Evolutionary conservation across 2,797 vertebrate species (phyloP).

Genomic region (Scomberomorus guttatus): DNA sequence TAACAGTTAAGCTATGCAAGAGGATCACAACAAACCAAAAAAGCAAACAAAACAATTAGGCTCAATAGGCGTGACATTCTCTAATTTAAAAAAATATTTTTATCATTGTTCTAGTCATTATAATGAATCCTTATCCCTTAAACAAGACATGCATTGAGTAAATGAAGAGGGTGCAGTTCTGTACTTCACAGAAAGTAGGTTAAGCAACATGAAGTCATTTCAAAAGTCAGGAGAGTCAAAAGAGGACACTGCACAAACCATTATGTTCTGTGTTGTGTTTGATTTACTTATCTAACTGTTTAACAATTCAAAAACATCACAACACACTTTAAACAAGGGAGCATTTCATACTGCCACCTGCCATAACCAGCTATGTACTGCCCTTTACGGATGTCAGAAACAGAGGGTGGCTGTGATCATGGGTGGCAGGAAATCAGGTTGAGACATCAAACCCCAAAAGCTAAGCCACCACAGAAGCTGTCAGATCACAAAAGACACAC

Average conservation of each 20-base stretch:
- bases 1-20: not conserved
- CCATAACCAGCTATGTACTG: conserved; percentile 40
- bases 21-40: not conserved
- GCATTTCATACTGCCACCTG: conserved; percentile 38
- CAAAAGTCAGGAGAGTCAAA: conserved; percentile 36
- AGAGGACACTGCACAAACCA: conserved; percentile 32
- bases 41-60: conserved; percentile 4
- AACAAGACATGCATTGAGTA: not conserved
- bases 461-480: conserved; percentile 50
- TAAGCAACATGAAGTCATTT: conserved; percentile 50
- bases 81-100: not conserved
- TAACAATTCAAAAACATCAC: conserved; percentile 15
- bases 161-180: conserved; percentile 8
- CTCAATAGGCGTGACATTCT: not conserved
- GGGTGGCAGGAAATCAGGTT: conserved; percentile 59
- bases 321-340: conserved; percentile 6
- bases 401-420: conserved; percentile 31
- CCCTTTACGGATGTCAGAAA: conserved; percentile 50
- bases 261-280: conserved; percentile 12
- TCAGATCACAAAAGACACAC: conserved; percentile 61
- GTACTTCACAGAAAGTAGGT: conserved; percentile 53
- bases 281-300: conserved; percentile 25
- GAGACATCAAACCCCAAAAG: conserved; percentile 53
- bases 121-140: not conserved
- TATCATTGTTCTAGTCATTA: too few species aligned